A percentile compares a stretch with the other conserved stretches of the same genome.
phyloP scores from a whole-genome alignment of 2,888 invertebrate genomes.

The Teleiodes luculella region DNA sequence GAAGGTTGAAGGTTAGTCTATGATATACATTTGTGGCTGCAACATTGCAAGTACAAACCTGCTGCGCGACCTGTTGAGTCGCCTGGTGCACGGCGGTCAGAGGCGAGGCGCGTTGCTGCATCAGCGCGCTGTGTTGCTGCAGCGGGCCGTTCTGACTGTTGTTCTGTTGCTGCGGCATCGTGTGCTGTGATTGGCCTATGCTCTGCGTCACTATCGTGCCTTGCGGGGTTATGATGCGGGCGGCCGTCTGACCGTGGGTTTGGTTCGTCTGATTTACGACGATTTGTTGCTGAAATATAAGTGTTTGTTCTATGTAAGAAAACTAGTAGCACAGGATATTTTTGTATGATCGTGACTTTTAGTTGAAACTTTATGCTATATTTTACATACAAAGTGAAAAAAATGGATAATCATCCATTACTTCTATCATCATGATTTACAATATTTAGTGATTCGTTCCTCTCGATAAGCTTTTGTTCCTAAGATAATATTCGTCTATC shows the following conservation, averaged over 20 bases:
- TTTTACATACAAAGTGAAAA: too few relatives aligned
- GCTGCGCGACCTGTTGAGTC: constrained; percentile 43
- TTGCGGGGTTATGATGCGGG: constrained; percentile 64
- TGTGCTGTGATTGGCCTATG: constrained; percentile 39
- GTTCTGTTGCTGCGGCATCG: constrained; percentile 33
- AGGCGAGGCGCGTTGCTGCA: constrained; percentile 43
- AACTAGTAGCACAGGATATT: too few relatives aligned
- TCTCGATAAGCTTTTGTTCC: too few relatives aligned
- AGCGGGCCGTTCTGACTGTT: constrained; percentile 53
- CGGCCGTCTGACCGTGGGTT: constrained; percentile 34
- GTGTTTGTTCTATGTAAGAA: not conserved
- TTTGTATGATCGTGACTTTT: not conserved
- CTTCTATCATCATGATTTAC: too few relatives aligned
- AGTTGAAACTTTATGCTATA: not conserved
- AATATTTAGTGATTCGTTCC: too few relatives aligned
- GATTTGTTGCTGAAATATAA: constrained; percentile 43
- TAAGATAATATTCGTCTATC: too few relatives aligned
- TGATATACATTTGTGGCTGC: too few relatives aligned
- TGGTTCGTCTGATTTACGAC: constrained; percentile 58
- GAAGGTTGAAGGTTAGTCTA: too few relatives aligned
- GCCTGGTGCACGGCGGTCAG: constrained; percentile 19
- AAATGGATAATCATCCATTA: too few relatives aligned
- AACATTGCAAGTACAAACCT: not conserved
- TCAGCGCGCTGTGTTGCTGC: constrained; percentile 45
- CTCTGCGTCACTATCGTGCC: constrained; percentile 67